Conservation (phyloP, 2,113 vertebrate genomes). For the Prunella himalayana region DNA sequence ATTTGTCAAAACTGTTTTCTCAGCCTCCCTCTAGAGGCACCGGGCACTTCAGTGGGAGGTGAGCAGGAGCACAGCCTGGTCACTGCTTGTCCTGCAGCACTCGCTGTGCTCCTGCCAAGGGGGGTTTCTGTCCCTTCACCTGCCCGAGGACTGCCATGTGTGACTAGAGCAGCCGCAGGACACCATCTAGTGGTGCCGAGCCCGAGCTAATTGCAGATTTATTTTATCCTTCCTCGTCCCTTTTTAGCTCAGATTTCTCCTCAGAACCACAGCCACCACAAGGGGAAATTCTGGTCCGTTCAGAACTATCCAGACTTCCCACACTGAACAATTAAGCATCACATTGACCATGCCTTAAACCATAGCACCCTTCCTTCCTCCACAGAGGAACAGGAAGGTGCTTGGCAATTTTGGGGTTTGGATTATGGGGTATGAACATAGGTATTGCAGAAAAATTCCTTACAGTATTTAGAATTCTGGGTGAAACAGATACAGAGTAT, state of each 20-base stretch:
- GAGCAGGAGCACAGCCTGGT: neutral
- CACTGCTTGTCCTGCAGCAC: neutral
- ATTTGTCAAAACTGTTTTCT: neutral
- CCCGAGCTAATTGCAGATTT: neutral
- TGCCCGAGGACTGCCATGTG: rapidly evolving
- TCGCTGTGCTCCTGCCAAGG: rapidly evolving
- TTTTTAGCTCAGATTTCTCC: neutral
- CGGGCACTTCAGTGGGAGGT: neutral
- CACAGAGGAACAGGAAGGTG: neutral
- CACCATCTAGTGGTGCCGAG: constrained; percentile 47
- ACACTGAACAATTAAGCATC: rapidly evolving
- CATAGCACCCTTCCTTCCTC: neutral
- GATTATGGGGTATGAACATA: neutral
- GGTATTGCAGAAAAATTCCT: neutral
- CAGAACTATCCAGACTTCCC: neutral
- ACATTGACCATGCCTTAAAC: neutral
- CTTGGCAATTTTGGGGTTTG: neutral
- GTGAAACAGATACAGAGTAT: neutral
- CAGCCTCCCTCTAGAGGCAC: rapidly evolving
- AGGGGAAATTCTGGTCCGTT: no score
- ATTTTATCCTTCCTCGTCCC: neutral
- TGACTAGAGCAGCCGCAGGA: neutral
- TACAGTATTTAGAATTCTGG: neutral
- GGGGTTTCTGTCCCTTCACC: neutral
- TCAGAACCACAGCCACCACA: neutral